phyloP scores from a whole-genome alignment of 1,140 invertebrate genomes.

The Drosophila sulfurigaster region DNA sequence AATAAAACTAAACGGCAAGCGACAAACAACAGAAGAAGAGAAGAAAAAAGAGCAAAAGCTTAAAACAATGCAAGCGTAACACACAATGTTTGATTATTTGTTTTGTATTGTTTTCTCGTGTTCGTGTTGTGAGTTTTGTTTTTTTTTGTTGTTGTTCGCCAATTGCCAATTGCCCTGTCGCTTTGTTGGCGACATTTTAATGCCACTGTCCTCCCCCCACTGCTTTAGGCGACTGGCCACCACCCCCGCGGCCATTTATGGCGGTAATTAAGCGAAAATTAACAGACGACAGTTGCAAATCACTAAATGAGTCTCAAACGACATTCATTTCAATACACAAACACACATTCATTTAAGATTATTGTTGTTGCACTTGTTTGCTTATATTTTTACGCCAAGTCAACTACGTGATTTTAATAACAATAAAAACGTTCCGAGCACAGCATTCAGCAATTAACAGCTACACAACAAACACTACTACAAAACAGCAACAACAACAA shows the following conservation, averaged over 20 bases:
- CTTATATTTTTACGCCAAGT: slow-evolving; percentile 9
- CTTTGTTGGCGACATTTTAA: slow-evolving; percentile 61
- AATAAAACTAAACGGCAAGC: slow-evolving; percentile 72
- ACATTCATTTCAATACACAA: slow-evolving; percentile 26
- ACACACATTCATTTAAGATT: not conserved
- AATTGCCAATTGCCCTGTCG: slow-evolving; percentile 42
- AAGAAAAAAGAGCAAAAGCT: slow-evolving; percentile 31
- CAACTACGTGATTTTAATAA: slow-evolving; percentile 78
- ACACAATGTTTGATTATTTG: slow-evolving; percentile 69
- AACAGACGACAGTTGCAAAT: slow-evolving; percentile 73
- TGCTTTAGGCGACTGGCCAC: not conserved
- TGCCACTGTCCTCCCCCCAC: slow-evolving; percentile 11
- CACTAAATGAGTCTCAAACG: slow-evolving; percentile 46
- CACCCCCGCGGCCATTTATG: slow-evolving; percentile 36
- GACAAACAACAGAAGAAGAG: slow-evolving; percentile 23
- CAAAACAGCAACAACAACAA: no score
- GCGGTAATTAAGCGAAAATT: slow-evolving; percentile 75
- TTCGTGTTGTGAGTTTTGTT: slow-evolving; percentile 9
- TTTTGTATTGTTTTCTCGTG: slow-evolving; percentile 29
- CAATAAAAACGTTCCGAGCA: slow-evolving; percentile 63
- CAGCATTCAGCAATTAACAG: slow-evolving; percentile 75
- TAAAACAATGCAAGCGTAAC: slow-evolving; percentile 54
- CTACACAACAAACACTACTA: slow-evolving; percentile 29
- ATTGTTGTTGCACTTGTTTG: slow-evolving; percentile 45
- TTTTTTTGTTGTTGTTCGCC: slow-evolving; percentile 28